These are phyloP conservation scores for Enteromius viviparus DNA, from an alignment of 2,797 vertebrate genomes.

Conservation along the genomic window DNA sequence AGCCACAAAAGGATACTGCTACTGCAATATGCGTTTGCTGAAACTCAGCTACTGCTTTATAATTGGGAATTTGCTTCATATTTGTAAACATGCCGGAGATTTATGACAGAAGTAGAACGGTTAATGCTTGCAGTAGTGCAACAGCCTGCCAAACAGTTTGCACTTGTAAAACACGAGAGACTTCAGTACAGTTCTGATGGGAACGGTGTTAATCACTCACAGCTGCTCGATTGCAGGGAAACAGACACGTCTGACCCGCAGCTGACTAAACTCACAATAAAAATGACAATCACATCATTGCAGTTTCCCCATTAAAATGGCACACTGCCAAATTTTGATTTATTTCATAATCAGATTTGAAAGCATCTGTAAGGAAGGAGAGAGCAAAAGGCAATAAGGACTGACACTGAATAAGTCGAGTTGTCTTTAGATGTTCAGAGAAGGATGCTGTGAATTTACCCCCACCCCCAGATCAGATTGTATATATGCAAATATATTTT, in stretches of 20 bases:
- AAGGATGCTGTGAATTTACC: not conserved
- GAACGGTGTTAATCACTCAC: constrained; percentile 22
- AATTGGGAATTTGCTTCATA: not conserved
- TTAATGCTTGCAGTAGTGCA: constrained; percentile 22
- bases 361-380: constrained; percentile 8
- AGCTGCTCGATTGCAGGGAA: constrained; percentile 30
- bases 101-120: constrained; percentile 8
- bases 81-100: constrained; percentile 28
- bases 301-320: constrained; percentile 26
- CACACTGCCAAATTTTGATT: constrained; percentile 35
- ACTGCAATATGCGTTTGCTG: not conserved
- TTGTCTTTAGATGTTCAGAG: not conserved
- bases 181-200: constrained; percentile 16
- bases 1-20: not conserved
- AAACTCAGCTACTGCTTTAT: not conserved
- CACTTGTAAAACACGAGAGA: constrained; percentile 20
- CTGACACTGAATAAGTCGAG: not conserved
- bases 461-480: not conserved
- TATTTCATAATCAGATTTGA: constrained; percentile 29
- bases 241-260: not conserved
- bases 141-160: constrained; percentile 25
- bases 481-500: not conserved
- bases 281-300: constrained; percentile 29
- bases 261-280: constrained; percentile 21
- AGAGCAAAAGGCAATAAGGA: constrained; percentile 15